Evolutionary conservation across 2,113 vertebrate species (phyloP), one percentile per base, ranked within the genome.

Genomic region (Bothrops jararaca): DNA sequence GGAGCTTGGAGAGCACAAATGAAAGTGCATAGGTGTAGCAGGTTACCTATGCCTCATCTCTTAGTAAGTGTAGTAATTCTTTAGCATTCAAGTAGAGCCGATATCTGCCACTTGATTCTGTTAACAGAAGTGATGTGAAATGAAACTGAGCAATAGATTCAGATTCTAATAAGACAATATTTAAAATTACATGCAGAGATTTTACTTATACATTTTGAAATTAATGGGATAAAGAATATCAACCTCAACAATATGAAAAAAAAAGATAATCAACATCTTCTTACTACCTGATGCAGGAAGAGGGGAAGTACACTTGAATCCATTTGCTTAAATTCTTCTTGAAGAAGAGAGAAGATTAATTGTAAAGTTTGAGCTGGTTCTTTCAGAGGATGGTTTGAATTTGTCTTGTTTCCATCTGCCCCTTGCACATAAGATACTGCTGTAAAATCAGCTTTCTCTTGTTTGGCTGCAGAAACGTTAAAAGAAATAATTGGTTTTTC

Each of bases 221-320:
- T 58, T 57, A n/a, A 93, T 92, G 6, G 26, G 85, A 22, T 64
- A 90, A 50, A 60, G 39, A 56, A 10, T 5, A 56, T 29, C 11
- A 88, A 91, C 7, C 39, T 23, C 53, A 92, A 29, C 88, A 90
- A 91, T 56, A 92, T 9, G 45, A 26, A 22, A 13, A 91, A 74
- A 74, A 20, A 92, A 54, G 26, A 91, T 0, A 3, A 22, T 8
- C 48, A 26, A 91, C 53, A 90, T 60, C 95, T 86, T 95, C 0
- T 2, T 60, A 60, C 22, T 97, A 99, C 99, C 99, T 99, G 98
- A 96, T 99, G 99, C 93, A 99, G 98, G 89, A 98, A 98, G 58
- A 98, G 97, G 34, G 99, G 99, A 91, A 99, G 97, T 60, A 98
- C 97, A 91, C 98, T 98, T 93, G 98, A 98, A 97, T 99, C 98